Base-by-base conservation (phyloP, 2,797 vertebrate species). In the Somateria mollissima region DNA sequence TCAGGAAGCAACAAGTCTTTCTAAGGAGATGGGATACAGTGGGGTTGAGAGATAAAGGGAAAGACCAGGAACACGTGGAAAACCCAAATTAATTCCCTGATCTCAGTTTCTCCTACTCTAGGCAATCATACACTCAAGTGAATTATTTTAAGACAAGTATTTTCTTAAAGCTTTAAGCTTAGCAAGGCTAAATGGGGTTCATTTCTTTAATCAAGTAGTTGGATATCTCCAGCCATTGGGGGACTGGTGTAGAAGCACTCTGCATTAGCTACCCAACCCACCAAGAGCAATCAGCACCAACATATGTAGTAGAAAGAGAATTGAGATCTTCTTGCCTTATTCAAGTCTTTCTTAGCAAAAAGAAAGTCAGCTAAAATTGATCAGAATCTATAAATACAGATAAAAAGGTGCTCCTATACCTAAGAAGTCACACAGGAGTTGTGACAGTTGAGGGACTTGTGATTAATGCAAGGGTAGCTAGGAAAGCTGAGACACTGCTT, bases 281-380 rank as follows among this genome's bases (percentile, higher is more conserved):
- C 24, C 66, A 72, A 73, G 78, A 72, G 16, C 36, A 39, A 87
- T 39, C 81, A 86, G 69, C 43, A 72, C 7, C 83, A 75, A 41
- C 69, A 67, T 61, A 60, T 2, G 20, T 24, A 77, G 58, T 6
- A 67, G 56, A 60, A 37, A 91, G 65, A 96, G 54, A 92, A 72
- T 79, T 45, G 54, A 91, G 87, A 93, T 16, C 73, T 94, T 84
- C 64, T 90, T 95, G 85, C 91, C 89, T 89, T 66, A 69, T 86
- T 96, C 72, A 91, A 85, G 56, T 88, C 75, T 80, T 93, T 83
- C 91, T 43, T 87, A 87, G 88, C 61, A 84, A 90, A 96, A 94
- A 84, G 73, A 91, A 84, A 97, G 87, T 93, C 73, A 89, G 84
- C 88, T 94, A 84, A 41, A 95, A 18, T 39, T 97, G 95, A 95